Base-by-base conservation (phyloP, 2,797 vertebrate genomes). In the Lacerta bilineata region DNA sequence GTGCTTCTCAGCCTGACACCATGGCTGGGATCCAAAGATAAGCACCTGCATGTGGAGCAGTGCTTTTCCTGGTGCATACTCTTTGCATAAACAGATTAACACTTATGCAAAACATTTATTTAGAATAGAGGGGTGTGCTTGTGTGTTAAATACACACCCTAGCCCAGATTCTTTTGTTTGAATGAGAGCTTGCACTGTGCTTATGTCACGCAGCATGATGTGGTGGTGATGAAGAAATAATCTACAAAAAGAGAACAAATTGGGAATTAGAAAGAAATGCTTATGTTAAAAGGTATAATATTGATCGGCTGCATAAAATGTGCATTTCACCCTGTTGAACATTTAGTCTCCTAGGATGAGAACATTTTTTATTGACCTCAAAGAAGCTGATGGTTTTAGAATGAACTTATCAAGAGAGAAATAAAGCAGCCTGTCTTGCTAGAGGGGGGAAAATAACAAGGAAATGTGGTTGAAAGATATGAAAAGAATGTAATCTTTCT, bases 231-330 rank as follows among this genome's bases (percentile, higher is more conserved):
- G 46, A 29, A 89, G 61, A 82, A 55, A 85, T 87, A 17, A 87
- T 64, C 55, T 91, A n/a, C 69, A 71, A n/a, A 71, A 55, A 55
- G 85, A 72, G 1, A 4, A 13, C 64, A 1, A 17, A 72, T 80
- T 87, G n/a, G 79, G 75, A 74, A 15, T 85, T 81, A 84, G 80
- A 39, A 86, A 85, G 36, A 79, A 90, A 85, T 81, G 79, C 27
- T 78, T 88, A 43, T 1, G 1, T 82, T 88, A 43, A 81, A 86
- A 83, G 39, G 43, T 64, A 82, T 79, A 59, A 1, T 64, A 79
- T 86, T 41, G 0, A 0, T 87, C 72, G 72, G n/a, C 71, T 50
- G 79, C 80, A 87, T 75, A 43, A 89, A 5, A 4, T 77, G 25
- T 69, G 33, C 2, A 77, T 89, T 83, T 87, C 84, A 83, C 27